Evolutionary conservation across 2,888 invertebrate species (phyloP).

Genomic region (Loripinus fragilis): DNA sequence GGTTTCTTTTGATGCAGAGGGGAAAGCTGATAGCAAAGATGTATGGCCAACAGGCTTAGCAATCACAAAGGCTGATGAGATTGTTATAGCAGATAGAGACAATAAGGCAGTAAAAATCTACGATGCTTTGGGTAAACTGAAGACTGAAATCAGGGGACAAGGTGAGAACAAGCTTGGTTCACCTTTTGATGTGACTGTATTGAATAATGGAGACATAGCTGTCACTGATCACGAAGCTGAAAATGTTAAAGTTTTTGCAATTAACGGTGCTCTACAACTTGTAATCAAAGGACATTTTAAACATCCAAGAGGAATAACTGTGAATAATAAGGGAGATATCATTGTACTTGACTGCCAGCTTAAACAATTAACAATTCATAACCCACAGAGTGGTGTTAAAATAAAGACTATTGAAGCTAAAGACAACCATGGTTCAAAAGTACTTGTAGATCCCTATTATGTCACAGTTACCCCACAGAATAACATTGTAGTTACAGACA

Average conservation of each 20-base stretch:
- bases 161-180: constrained; percentile 68
- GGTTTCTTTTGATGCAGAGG: constrained; percentile 63
- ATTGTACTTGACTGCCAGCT: constrained; percentile 78
- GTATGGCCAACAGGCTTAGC: constrained; percentile 80
- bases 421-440: constrained; percentile 57
- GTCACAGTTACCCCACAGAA: constrained; percentile 72
- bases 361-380: constrained; percentile 72
- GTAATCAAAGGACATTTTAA: constrained; percentile 71
- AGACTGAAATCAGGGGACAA: constrained; percentile 66
- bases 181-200: constrained; percentile 78
- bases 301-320: constrained; percentile 79
- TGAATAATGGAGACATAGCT: constrained; percentile 74
- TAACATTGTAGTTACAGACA: constrained; percentile 79
- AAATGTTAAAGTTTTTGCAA: constrained; percentile 74
- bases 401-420: constrained; percentile 67
- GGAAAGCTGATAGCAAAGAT: constrained; percentile 69
- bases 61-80: constrained; percentile 63
- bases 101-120: constrained; percentile 79
- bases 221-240: constrained; percentile 79
- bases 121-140: constrained; percentile 65
- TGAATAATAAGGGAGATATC: constrained; percentile 70
- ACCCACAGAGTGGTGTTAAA: constrained; percentile 66
- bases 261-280: constrained; percentile 64
- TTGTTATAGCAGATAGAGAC: constrained; percentile 78
- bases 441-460: constrained; percentile 79